Conservation (phyloP, 2,797 vertebrate genomes). For the Ctenosaura bakeri region DNA sequence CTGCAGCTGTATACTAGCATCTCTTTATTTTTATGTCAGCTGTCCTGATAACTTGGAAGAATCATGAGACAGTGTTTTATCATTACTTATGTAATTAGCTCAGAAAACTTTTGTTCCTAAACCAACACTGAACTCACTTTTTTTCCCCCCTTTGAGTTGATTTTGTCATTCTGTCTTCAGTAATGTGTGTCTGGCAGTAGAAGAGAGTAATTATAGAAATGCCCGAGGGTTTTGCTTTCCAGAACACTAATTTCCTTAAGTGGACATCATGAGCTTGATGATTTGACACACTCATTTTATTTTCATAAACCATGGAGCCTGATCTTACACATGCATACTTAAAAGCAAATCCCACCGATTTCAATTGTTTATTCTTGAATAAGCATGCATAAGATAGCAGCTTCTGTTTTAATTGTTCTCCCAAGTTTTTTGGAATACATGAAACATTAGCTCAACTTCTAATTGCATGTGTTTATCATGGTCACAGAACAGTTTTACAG, state of each 20-base stretch:
- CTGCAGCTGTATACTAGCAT: not conserved
- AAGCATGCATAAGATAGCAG: not conserved
- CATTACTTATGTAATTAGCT: not conserved
- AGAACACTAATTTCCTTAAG: slow-evolving; percentile 37
- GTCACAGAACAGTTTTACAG: no score
- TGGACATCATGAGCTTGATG: slow-evolving; percentile 24
- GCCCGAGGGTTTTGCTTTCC: slow-evolving; percentile 16
- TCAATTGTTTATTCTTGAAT: not conserved
- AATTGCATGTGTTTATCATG: no score
- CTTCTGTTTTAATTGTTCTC: not conserved
- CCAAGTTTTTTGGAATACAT: slow-evolving; percentile 20
- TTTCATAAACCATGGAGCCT: slow-evolving; percentile 16
- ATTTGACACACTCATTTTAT: slow-evolving; percentile 21
- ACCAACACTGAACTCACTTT: not conserved
- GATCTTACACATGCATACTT: not conserved
- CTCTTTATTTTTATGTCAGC: not conserved
- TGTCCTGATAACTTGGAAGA: not conserved
- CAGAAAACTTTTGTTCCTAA: not conserved
- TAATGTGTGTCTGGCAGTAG: slow-evolving; percentile 26
- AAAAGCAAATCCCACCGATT: not conserved
- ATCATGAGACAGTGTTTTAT: not conserved
- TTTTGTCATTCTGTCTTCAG: not conserved
- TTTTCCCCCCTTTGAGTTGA: not conserved
- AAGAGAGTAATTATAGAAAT: not conserved
- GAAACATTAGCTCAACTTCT: slow-evolving; percentile 8